Evolutionary conservation across 2,888 invertebrate genomes (phyloP), one percentile per base, ranked within the genome.

Genomic region (Pollenia angustigena): DNA sequence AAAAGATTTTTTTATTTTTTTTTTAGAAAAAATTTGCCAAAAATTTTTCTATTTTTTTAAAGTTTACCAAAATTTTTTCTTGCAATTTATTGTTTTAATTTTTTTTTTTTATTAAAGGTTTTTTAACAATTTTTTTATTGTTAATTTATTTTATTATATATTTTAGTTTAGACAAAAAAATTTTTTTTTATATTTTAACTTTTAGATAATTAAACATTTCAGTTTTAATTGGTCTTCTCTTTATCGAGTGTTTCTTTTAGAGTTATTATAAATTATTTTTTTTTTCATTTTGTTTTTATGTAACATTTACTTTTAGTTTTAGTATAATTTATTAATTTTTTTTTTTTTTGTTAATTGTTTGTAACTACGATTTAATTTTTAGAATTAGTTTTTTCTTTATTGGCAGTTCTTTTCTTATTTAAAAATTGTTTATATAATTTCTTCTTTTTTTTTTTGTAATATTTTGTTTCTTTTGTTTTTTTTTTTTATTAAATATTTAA

Each of bases 351-450:
- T 85, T 72, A 42, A 54, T 66, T 64, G 76, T 85, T 75, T 75
- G 50, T 85, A 83, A 80, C 81, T 72, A 68, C 83, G 85, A 83
- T 60, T 81, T 60, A 85, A 86, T 87, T 87, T 82, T 88, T 88
- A 85, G 89, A 90, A 89, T 89, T 87, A 90, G 81, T 89, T 89
- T 88, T 88, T 88, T 86, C 88, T 88, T 88, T 88, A 88, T 87
- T 88, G 92, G 92, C 92, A 92, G 92, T 92, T 92, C 91, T 92
- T 92, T 92, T 90, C 91, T 89, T 90, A 91, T 90, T 90, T 90
- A 90, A 90, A 90, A 91, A 90, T 74, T 54, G 18, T 79, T 60
- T 52, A 23, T 68, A 23, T 56, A 23, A 32, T 32, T 32, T 32
- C 32, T 32, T 32, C 89, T 87, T 90, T 85, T 88, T 85, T 87